Percentiles rank a stretch among this genome's conserved stretches.
These are phyloP conservation scores for Hypsopygia costalis DNA, from an alignment of 2,888 invertebrate species.

Conservation along the genomic window DNA sequence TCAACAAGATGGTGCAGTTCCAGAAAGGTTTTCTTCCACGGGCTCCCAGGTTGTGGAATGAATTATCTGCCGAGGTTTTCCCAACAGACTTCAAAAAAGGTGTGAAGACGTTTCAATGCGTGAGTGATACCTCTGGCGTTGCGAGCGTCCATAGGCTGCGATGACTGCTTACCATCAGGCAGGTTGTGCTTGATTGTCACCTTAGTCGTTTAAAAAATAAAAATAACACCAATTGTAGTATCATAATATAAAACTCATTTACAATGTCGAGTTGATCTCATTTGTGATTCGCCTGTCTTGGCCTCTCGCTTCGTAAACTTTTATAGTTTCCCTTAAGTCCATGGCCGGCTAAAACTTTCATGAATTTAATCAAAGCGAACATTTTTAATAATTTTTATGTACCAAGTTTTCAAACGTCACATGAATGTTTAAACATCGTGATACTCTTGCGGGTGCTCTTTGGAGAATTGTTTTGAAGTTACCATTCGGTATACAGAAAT, in stretches of 20 bases:
- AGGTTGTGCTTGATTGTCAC: no score
- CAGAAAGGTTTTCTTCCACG: no score
- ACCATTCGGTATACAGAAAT: not conserved
- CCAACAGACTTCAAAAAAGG: no score
- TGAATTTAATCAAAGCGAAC: slow-evolving; percentile 57
- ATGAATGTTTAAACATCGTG: slow-evolving; percentile 40
- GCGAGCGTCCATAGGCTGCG: no score
- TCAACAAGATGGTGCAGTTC: no score
- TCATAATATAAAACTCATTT: slow-evolving; percentile 16
- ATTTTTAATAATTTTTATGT: slow-evolving; percentile 58
- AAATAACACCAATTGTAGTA: no score
- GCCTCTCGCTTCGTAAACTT: slow-evolving; percentile 49
- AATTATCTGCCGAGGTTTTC: no score
- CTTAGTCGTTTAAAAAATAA: no score
- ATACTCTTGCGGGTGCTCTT: not conserved
- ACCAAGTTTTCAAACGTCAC: slow-evolving; percentile 35
- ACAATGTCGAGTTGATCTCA: slow-evolving; percentile 39
- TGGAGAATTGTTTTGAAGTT: not conserved
- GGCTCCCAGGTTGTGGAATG: no score
- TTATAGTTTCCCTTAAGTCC: slow-evolving; percentile 51
- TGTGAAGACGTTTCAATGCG: no score
- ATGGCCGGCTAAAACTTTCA: slow-evolving; percentile 46
- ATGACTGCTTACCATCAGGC: no score
- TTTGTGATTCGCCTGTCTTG: slow-evolving; percentile 46
- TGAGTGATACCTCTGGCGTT: no score